phyloP scores from a whole-genome alignment of 2,113 vertebrate genomes.

The Forbesichthys papilliferus region DNA sequence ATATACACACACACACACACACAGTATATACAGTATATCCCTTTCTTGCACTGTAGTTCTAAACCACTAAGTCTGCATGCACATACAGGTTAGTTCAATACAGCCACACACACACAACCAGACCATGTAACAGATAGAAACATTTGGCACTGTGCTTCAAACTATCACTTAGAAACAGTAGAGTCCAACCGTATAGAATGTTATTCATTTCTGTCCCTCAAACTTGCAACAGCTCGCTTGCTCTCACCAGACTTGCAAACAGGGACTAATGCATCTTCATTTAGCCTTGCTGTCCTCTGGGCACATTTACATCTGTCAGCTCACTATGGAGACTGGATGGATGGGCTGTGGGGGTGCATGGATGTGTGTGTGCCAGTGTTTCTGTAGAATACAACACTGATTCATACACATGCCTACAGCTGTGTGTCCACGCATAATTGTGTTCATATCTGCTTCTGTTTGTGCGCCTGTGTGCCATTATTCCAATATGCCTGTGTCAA shows the following conservation, averaged over 20 bases:
- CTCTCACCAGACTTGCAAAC: slow-evolving; percentile 16
- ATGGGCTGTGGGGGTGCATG: slow-evolving; percentile 31
- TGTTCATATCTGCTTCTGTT: slow-evolving; percentile 4
- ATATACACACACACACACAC: no score
- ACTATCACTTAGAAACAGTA: no score
- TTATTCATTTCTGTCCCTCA: no score
- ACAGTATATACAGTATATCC: no score
- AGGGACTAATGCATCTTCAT: slow-evolving; percentile 72
- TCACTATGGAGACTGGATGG: slow-evolving; percentile 64
- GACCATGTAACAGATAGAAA: no score
- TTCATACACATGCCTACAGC: background rate
- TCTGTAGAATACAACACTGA: slow-evolving; percentile 13
- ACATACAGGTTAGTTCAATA: no score
- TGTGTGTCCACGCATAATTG: background rate
- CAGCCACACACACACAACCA: no score
- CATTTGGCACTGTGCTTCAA: no score
- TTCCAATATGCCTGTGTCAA: background rate
- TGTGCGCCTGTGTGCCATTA: background rate
- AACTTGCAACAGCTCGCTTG: no score
- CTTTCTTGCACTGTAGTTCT: no score
- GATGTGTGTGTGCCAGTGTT: slow-evolving; percentile 16
- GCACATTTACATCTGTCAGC: slow-evolving; percentile 76
- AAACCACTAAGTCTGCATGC: no score
- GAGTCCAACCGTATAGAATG: no score
- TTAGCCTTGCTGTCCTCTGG: slow-evolving; percentile 69